These are phyloP conservation scores for Calcarius lapponicus DNA, from an alignment of 2,797 vertebrate genomes.

Conservation along the genomic window DNA sequence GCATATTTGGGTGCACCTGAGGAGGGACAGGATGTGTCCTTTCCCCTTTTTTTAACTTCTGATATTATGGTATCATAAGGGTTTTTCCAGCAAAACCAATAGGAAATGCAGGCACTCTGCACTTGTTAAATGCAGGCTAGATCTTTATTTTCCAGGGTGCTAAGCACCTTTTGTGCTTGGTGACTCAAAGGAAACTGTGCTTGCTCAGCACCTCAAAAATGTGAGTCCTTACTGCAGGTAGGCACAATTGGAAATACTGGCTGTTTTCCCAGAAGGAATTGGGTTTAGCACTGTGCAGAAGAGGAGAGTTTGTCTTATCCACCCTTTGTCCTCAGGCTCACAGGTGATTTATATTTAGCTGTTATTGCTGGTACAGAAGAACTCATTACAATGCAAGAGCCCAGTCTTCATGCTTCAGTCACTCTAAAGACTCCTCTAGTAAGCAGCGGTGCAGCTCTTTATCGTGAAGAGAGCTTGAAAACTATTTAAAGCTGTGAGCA, in stretches of 20 bases:
- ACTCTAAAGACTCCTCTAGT: neutral
- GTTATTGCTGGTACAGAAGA: neutral
- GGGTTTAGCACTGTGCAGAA: neutral
- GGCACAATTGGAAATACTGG: neutral
- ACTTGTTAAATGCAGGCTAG: neutral
- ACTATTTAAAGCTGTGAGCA: constrained; percentile 48
- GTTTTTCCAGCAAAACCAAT: neutral
- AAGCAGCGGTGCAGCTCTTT: constrained; percentile 19
- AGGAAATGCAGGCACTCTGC: neutral
- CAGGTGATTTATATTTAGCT: neutral
- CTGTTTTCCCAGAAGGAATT: neutral
- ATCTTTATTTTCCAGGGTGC: neutral
- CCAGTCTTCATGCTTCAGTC: neutral
- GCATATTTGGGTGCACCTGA: neutral
- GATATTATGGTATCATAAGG: neutral
- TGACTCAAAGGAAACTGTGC: neutral
- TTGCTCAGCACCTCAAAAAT: neutral
- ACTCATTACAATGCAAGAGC: neutral
- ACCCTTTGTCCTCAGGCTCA: neutral
- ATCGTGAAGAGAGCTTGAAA: constrained; percentile 45
- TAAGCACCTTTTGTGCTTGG: neutral
- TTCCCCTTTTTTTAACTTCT: neutral
- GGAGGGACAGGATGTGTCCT: neutral
- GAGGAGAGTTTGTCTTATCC: neutral
- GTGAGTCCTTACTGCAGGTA: neutral